Evolutionary conservation across 2,797 vertebrate genomes (phyloP).

Genomic region (Sebastes matsubarae): DNA sequence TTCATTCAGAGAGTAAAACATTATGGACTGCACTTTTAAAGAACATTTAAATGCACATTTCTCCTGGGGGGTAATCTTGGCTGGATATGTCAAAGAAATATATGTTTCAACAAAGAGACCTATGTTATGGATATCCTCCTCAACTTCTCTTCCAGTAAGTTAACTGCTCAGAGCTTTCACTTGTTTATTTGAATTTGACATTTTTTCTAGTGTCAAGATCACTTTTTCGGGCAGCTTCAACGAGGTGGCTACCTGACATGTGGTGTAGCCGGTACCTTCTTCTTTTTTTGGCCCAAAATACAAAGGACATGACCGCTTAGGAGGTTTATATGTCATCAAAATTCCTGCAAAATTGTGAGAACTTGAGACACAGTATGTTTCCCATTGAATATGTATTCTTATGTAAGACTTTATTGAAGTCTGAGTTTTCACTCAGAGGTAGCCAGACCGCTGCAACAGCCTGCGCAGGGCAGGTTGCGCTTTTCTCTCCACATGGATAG

Average conservation of each 20-base stretch:
- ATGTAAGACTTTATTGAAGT: background rate
- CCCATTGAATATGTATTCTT: background rate
- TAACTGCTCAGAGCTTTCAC: constrained; percentile 7
- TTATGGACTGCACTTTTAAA: background rate
- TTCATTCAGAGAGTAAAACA: constrained; percentile 4
- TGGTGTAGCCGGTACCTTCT: background rate
- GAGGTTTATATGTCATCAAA: background rate
- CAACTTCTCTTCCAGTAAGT: constrained; percentile 35
- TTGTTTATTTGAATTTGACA: constrained; percentile 51
- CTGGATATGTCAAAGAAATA: constrained; percentile 19
- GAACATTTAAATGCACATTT: constrained; percentile 30
- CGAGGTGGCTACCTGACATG: constrained; percentile 6
- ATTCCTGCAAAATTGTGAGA: constrained; percentile 10
- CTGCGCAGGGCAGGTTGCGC: constrained; percentile 4
- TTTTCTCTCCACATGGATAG: constrained; percentile 40
- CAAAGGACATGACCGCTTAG: background rate
- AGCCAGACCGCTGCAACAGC: constrained; percentile 2
- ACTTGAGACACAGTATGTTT: background rate
- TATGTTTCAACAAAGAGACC: constrained; percentile 8
- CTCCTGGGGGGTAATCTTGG: constrained; percentile 23
- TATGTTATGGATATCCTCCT: constrained; percentile 36
- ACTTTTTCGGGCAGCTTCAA: background rate
- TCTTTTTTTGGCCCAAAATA: background rate
- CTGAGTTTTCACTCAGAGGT: background rate
- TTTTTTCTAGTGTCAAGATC: constrained; percentile 5